Percentiles rank a stretch among this genome's conserved stretches.
phyloP scores from a whole-genome alignment of 2,888 invertebrate species.

The Pandemis cinnamomeana region DNA sequence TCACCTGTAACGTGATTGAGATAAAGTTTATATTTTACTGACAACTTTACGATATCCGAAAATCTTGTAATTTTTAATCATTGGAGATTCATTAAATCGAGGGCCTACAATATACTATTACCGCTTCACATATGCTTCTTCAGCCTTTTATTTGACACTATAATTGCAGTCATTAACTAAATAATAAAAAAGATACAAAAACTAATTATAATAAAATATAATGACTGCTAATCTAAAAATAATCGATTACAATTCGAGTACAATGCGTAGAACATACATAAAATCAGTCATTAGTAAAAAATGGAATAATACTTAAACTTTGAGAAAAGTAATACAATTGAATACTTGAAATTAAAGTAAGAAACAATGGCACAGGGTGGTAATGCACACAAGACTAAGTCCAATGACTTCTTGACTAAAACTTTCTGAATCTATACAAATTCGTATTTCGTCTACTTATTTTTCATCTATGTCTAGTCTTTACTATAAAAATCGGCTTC shows the following conservation, averaged over 20 bases:
- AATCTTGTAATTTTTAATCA: background rate
- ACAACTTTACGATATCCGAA: background rate
- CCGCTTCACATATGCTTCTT: constrained; percentile 18
- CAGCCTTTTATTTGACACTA: constrained; percentile 35
- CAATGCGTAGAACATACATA: constrained; percentile 23
- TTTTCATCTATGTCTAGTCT: constrained; percentile 15
- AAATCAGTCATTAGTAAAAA: constrained; percentile 39
- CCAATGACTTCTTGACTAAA: constrained; percentile 3
- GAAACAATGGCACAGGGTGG: constrained; percentile 24
- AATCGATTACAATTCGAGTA: constrained; percentile 41
- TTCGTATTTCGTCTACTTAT: constrained; percentile 6
- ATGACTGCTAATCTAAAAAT: constrained; percentile 32
- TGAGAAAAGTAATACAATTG: constrained; percentile 35
- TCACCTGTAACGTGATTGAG: constrained; percentile 1
- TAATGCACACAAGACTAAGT: constrained; percentile 8
- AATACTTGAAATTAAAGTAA: constrained; percentile 30
- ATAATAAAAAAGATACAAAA: constrained; percentile 30
- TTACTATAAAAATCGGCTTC: constrained; percentile 14
- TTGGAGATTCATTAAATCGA: constrained; percentile 5
- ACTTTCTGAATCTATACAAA: constrained; percentile 1
- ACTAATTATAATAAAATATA: constrained; percentile 24
- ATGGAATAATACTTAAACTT: constrained; percentile 31
- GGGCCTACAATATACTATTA: constrained; percentile 6
- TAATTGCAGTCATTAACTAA: constrained; percentile 15
- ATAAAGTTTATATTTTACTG: background rate